Evolutionary conservation across 2,888 invertebrate genomes (phyloP).

Genomic region (Phania funesta): DNA sequence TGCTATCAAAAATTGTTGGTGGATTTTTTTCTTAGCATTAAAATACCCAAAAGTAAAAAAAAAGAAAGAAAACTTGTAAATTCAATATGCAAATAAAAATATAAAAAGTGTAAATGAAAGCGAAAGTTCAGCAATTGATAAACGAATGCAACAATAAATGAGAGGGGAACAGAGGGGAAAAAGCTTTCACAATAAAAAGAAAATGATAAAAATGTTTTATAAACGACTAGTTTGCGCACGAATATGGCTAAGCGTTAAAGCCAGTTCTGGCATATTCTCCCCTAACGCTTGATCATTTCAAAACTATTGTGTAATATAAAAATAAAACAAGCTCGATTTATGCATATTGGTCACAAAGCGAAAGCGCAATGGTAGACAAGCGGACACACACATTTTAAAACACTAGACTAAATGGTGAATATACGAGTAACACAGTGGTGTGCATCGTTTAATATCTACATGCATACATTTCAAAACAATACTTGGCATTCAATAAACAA

Average conservation of each 20-base stretch:
- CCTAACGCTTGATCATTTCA: constrained; percentile 12
- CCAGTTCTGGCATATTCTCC: constrained; percentile 16
- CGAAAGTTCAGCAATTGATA: constrained; percentile 47
- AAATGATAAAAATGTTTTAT: constrained; percentile 28
- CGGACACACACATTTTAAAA: no score
- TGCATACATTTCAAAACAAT: no score
- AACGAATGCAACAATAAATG: not conserved
- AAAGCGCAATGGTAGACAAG: no score
- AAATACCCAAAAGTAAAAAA: not conserved
- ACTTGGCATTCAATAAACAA: no score
- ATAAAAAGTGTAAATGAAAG: constrained; percentile 46
- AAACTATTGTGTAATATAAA: constrained; percentile 36
- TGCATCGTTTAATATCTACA: no score
- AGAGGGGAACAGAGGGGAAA: not conserved
- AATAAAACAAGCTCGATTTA: not conserved
- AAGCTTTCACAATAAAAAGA: constrained; percentile 34
- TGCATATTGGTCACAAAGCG: not conserved
- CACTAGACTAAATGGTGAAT: no score
- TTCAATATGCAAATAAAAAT: constrained; percentile 41
- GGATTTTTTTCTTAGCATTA: not conserved
- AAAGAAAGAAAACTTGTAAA: constrained; percentile 1
- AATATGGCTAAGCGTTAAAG: constrained; percentile 6
- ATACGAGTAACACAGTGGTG: no score
- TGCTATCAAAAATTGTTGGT: no score
- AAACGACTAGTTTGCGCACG: not conserved